phyloP scores from a whole-genome alignment of 2,888 invertebrate species.

The Seira ritae region DNA sequence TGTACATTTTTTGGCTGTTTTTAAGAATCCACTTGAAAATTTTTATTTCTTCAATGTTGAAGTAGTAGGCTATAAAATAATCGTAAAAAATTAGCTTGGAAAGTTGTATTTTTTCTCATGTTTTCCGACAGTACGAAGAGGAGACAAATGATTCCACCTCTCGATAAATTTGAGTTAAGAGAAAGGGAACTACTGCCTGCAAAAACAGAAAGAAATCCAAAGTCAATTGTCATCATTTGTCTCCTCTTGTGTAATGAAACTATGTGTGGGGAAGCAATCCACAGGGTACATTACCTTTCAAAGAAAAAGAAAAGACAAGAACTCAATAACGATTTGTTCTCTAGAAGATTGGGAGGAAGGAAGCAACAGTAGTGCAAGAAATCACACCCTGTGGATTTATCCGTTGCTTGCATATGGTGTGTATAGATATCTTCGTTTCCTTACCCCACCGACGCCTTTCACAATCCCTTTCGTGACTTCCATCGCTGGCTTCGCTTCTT shows the following conservation, averaged over 20 bases:
- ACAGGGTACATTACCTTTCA: constrained; percentile 32
- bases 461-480: constrained; percentile 48
- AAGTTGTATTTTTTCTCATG: constrained; percentile 9
- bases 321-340: background rate
- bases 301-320: background rate
- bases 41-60: constrained; percentile 31
- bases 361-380: background rate
- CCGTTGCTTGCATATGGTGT: background rate
- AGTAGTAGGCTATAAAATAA: background rate
- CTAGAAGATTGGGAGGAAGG: background rate
- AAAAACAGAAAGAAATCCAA: constrained; percentile 49
- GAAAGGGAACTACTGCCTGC: constrained; percentile 68
- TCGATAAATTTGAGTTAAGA: constrained; percentile 68
- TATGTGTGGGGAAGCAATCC: constrained; percentile 25
- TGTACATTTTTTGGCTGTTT: no score
- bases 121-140: constrained; percentile 56
- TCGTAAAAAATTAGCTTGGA: constrained; percentile 23
- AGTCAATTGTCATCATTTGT: constrained; percentile 55
- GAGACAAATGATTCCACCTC: constrained; percentile 72
- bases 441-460: constrained; percentile 49
- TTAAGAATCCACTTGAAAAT: constrained; percentile 6
- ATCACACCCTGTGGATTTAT: constrained; percentile 40
- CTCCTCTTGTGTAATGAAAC: constrained; percentile 36
- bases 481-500: constrained; percentile 18
- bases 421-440: background rate